Evolutionary conservation across 2,888 invertebrate species (phyloP).

Genomic region (Pelosia muscerda): DNA sequence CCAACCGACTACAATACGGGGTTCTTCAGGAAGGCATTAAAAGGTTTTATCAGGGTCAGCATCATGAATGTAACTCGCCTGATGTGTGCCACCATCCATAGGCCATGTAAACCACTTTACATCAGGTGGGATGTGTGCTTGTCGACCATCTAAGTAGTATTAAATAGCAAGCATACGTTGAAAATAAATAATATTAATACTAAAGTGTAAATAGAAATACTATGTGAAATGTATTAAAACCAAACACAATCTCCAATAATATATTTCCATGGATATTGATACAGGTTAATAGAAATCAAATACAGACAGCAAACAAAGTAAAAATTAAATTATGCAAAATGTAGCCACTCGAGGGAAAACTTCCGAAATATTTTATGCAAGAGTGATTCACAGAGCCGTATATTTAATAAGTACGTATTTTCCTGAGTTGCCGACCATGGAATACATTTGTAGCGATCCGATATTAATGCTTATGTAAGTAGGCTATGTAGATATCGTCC

Average conservation of each 20-base stretch:
- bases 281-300: conserved; percentile 11
- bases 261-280: neutral
- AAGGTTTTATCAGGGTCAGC: too few species aligned
- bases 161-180: too few species aligned
- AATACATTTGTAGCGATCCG: conserved; percentile 34
- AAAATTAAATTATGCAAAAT: conserved; percentile 34
- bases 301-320: conserved; percentile 9
- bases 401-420: conserved; percentile 32
- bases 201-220: neutral
- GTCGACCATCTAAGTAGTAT: too few species aligned
- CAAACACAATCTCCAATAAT: conserved; percentile 8
- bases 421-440: conserved; percentile 35
- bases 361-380: conserved; percentile 31
- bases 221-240: neutral
- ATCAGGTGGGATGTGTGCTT: too few species aligned
- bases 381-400: conserved; percentile 31
- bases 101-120: too few species aligned
- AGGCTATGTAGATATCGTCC: too few species aligned
- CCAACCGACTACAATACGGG: too few species aligned
- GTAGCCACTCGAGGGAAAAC: conserved; percentile 28
- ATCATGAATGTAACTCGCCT: too few species aligned
- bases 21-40: too few species aligned
- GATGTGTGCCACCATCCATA: too few species aligned
- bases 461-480: conserved; percentile 22
- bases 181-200: neutral